These are phyloP conservation scores for Ylistrum balloti DNA, from an alignment of 1,140 invertebrate genomes.

Conservation along the genomic window DNA sequence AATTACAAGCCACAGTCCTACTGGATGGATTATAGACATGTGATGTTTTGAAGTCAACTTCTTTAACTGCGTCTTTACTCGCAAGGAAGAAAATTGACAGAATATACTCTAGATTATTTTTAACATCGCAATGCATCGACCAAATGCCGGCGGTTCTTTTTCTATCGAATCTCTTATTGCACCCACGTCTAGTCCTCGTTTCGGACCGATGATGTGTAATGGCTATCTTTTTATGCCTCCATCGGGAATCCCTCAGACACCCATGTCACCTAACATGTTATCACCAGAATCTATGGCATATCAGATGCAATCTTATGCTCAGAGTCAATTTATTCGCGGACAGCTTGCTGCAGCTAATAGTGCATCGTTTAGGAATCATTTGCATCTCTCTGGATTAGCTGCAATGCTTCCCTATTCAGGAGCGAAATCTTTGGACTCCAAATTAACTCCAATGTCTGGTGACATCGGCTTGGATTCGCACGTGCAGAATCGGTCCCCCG, in stretches of 20 bases:
- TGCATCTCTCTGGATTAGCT: neutral
- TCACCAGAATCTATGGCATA: neutral
- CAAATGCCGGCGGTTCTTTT: neutral
- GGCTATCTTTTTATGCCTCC: neutral
- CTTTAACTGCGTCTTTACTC: neutral
- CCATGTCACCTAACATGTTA: neutral
- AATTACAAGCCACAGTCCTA: neutral
- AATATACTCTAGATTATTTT: neutral
- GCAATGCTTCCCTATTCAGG: slow-evolving; percentile 16
- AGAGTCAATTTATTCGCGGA: slow-evolving; percentile 31
- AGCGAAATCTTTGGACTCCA: slow-evolving; percentile 21
- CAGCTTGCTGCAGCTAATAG: neutral
- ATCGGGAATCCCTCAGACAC: neutral
- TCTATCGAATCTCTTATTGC: slow-evolving; percentile 7
- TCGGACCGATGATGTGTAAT: slow-evolving; percentile 5
- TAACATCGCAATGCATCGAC: neutral
- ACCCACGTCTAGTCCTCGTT: neutral
- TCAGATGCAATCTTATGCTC: neutral
- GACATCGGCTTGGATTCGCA: slow-evolving; percentile 23
- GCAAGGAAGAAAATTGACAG: neutral
- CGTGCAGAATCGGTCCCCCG: neutral
- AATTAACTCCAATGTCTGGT: slow-evolving; percentile 8
- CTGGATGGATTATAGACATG: too few species aligned
- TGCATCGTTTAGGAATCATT: neutral
- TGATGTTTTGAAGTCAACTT: neutral